Base-by-base conservation (phyloP, 2,113 vertebrate species). In the Elaphurus davidianus region DNA sequence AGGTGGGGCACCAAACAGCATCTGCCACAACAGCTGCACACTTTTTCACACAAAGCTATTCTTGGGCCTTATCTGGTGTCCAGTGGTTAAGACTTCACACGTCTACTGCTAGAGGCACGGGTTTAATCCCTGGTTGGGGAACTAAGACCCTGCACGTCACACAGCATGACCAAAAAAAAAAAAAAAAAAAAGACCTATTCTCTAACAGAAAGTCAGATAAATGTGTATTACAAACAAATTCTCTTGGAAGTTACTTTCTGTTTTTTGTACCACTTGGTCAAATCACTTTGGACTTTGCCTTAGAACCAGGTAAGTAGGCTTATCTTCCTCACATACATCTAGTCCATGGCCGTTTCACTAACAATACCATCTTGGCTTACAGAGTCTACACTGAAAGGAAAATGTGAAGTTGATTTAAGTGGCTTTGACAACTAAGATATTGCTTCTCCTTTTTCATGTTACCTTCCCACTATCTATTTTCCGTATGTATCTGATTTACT, bases 341-440 rank as follows among this genome's bases (percentile, higher is more conserved):
- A 50, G 36, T 40, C 15, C 14, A 12, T 28, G 54, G 54, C 27
- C 16, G 12, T 79, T 89, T 84, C 54, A 52, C 36, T 93, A 84
- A 30, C 33, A 64, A 30, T 50, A 59, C 13, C 50, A 54, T 25
- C 28, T 92, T 40, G 6, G 5, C 33, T 55, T 11, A 28, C 2
- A 74, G 47, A 36, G 30, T 90, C 33, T 84, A 25, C 17, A 23
- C 25, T 50, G 79, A 15, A 91, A 85, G 33, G 71, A 91, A 96
- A 96, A 96, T 62, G 33, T 19, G 60, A 78, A 67, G 13, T 71
- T 96, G 92, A 96, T 76, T 96, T 94, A 90, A 96, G 52, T 89
- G 54, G 28, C 57, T 90, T 90, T 95, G 88, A 85, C n/a, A 36
- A 40, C 30, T 78, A 88, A 96, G 59, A 74, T 54, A 83, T 36